Evolutionary conservation across 2,797 vertebrate species (phyloP).

Genomic region (Ctenopoma kingsleyae): DNA sequence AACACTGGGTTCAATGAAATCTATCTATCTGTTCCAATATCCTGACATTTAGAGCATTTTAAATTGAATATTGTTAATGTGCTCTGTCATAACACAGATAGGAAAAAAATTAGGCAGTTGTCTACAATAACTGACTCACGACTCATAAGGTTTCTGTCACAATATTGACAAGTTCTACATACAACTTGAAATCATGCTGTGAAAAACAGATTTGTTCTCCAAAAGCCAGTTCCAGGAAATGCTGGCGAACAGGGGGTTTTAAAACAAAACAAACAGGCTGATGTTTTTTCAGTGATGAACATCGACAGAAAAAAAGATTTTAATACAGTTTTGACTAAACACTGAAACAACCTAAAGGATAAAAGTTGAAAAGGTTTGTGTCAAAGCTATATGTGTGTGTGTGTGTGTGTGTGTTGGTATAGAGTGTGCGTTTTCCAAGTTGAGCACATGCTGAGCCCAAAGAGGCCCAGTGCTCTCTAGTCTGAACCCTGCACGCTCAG

Average conservation of each 20-base stretch:
- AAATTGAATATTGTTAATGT: not conserved
- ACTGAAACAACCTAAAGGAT: not conserved
- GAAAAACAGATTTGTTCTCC: slow-evolving; percentile 44
- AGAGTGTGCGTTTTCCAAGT: slow-evolving; percentile 70
- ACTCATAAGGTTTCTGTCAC: slow-evolving; percentile 23
- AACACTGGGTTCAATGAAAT: too few relatives aligned
- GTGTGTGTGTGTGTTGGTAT: not conserved
- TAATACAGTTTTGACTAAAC: not conserved
- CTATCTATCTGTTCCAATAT: too few relatives aligned
- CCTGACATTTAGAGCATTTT: not conserved
- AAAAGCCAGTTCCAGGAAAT: slow-evolving; percentile 58
- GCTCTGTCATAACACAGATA: not conserved
- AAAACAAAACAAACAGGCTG: slow-evolving; percentile 40
- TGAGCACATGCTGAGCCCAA: slow-evolving; percentile 77
- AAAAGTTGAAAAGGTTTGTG: not conserved
- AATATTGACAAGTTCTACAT: slow-evolving; percentile 46
- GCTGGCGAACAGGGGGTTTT: slow-evolving; percentile 25
- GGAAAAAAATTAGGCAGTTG: not conserved
- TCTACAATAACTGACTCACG: not conserved
- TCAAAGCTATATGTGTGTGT: slow-evolving; percentile 8
- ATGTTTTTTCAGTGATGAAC: slow-evolving; percentile 16
- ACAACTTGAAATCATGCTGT: slow-evolving; percentile 48
- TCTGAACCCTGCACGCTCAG: slow-evolving; percentile 65
- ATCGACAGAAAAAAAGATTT: not conserved
- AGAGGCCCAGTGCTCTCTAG: slow-evolving; percentile 78